Evolutionary conservation across 2,888 invertebrate species (phyloP), one percentile per base, ranked within the genome.

Genomic region (Limnephilus lunatus): DNA sequence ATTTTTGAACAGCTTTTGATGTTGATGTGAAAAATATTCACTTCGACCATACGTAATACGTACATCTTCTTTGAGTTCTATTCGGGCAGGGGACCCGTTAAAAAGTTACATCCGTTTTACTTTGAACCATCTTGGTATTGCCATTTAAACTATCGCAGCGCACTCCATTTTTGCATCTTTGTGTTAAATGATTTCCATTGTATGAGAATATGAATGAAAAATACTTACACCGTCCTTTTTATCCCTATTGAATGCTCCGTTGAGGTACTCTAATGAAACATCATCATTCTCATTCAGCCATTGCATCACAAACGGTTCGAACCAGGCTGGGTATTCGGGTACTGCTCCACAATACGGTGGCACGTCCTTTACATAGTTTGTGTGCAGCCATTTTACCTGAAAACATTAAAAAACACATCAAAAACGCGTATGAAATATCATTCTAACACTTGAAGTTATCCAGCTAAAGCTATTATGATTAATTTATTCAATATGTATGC

Each of bases 241-340:
- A 96, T 99, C 99, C 95, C 99, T 97, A 95, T 98, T 99, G 95
- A 99, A 99, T 94, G 99, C 99, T 95, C 99, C 99, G 95, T 99
- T 98, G 94, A 99, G 97, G 96, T 99, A 99, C 95, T 99, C 99
- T 94, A 99, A 96, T 0, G 99, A 99, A 1, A 99, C 99, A 94
- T 99, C 99, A 95, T 99, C 99, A 95, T 99, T 99, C 95, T 99
- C 99, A 95, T 99, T 99, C 82, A 99, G 97, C 99, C 99, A 99
- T 95, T 99, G 99, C 99, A 99, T 99, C 85, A 99, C 99, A 95
- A 99, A 99, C n/a, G 99, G 99, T 95, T 99, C 99, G 95, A 99
- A 99, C 99, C 99, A 99, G 94, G 99, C 98, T 1, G 99, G 99
- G 95, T 99, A 99, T 95, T 99, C 99, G 12, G 99, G 99, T 93